A percentile compares a stretch with the other conserved stretches of the same genome.
Conservation (phyloP, 2,888 invertebrate genomes). For the Perdita meconis region DNA sequence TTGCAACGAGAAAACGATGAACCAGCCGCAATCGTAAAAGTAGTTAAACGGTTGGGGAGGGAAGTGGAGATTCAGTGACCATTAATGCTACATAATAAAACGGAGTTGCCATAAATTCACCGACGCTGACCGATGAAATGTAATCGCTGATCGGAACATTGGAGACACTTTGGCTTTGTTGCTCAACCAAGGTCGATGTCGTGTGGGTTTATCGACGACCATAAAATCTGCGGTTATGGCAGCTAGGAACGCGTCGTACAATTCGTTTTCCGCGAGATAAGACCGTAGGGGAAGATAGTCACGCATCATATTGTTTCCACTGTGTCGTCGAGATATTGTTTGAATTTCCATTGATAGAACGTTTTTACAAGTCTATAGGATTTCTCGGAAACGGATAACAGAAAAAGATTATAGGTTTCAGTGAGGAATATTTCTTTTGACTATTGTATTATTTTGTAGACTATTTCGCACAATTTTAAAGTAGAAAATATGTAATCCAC, state of each 20-base stretch:
- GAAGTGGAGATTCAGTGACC: neutral
- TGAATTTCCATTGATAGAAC: neutral
- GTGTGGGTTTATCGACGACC: conserved; percentile 54
- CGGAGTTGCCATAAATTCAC: conserved; percentile 12
- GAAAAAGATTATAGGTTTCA: neutral
- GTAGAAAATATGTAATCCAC: too few species aligned
- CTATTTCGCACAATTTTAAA: too few species aligned
- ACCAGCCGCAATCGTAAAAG: too few species aligned
- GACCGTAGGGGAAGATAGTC: neutral
- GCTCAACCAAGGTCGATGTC: conserved; percentile 57
- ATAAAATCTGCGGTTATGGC: conserved; percentile 54
- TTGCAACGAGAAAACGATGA: neutral
- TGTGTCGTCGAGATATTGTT: neutral
- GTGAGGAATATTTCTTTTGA: neutral
- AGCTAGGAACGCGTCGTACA: conserved; percentile 23
- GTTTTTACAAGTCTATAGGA: neutral
- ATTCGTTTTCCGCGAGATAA: conserved; percentile 1
- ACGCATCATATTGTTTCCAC: neutral
- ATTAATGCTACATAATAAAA: conserved; percentile 24
- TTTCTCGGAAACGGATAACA: neutral
- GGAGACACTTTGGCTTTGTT: conserved; percentile 52
- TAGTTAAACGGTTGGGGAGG: neutral
- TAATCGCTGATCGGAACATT: conserved; percentile 30
- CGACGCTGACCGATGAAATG: conserved; percentile 33
- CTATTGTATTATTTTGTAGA: neutral